Evolutionary conservation across 2,888 invertebrate genomes (phyloP), one percentile per base, ranked within the genome.

Genomic region (Cephus runcator): DNA sequence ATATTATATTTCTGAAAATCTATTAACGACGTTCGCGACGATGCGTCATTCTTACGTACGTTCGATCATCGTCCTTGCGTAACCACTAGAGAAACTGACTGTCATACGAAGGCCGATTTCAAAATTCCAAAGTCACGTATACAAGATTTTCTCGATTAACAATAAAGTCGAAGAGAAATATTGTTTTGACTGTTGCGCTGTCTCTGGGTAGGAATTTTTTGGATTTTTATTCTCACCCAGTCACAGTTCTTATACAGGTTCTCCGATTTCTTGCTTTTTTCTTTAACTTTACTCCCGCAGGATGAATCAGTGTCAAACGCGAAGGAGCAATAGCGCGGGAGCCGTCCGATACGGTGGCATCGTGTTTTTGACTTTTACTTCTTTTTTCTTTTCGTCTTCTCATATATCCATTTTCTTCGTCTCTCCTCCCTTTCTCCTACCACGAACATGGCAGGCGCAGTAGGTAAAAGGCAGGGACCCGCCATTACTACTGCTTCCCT

Each of bases 21-120:
- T 23, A 56, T 23, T 3, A 56, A 23, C 56, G 56, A 56, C 56
- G 6, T 56, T 56, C 1, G 56, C 56, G 23, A 56, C 23, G 23
- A 23, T 56, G 56, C 56, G 56, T 56, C 56, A 56, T 9, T 56
- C 56, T 23, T 9, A 23, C 23, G 23, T 56, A 56, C 23, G 1
- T 56, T 77, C 68, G 40, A 73, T 81, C 76, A 74, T 81, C 81
- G 77, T 74, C 76, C 73, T 78, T 77, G 68, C 79, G 56, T 23
- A 56, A 56, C 56, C 56, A 56, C 23, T 56, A 23, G 56, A 56
- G 56, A 56, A 56, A 56, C 56, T 56, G 9, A 56, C 56, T 56
- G 56, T 56, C 56, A 3, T 23, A 56, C 56, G 56, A 56, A 56
- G 56, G 56, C 23, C 23, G 56, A 56, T 56, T 56, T 56, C 56